Evolutionary conservation across 2,113 vertebrate genomes (phyloP).

Genomic region (Megaleporinus macrocephalus): DNA sequence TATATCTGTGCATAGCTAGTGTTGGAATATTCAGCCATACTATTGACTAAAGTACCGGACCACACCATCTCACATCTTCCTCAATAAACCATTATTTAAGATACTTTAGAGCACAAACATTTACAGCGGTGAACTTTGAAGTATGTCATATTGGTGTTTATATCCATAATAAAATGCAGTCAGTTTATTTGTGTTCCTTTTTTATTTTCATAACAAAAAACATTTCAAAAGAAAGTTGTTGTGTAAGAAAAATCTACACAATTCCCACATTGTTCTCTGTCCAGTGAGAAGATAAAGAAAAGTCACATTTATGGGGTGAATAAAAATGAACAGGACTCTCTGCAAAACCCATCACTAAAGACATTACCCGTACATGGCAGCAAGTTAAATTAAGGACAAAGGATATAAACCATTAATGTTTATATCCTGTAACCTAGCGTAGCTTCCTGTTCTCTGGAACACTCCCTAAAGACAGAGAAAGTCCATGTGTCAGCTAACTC

Average conservation of each 20-base stretch:
- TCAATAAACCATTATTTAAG: conserved; percentile 18
- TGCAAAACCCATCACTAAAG: background rate
- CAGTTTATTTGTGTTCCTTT: conserved; percentile 67
- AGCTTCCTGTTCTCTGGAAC: background rate
- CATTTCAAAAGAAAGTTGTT: conserved; percentile 76
- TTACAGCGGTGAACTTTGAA: background rate
- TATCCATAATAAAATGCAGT: conserved; percentile 55
- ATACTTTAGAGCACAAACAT: background rate
- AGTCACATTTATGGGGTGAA: conserved; percentile 24
- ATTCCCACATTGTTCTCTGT: conserved; percentile 54
- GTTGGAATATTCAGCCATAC: conserved; percentile 32
- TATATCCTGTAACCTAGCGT: background rate
- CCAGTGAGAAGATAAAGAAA: conserved; percentile 55
- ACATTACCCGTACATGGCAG: background rate
- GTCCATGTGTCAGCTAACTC: background rate
- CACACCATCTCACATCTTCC: background rate
- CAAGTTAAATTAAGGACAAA: background rate
- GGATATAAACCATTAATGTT: background rate
- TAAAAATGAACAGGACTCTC: background rate
- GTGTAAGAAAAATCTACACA: conserved; percentile 82
- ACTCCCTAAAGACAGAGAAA: background rate
- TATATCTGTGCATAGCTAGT: conserved; percentile 1
- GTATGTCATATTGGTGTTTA: conserved; percentile 38
- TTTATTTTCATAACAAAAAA: conserved; percentile 81
- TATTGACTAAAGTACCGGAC: conserved; percentile 2